Conservation (phyloP, 1,140 invertebrate species). For the Bombus polaris region DNA sequence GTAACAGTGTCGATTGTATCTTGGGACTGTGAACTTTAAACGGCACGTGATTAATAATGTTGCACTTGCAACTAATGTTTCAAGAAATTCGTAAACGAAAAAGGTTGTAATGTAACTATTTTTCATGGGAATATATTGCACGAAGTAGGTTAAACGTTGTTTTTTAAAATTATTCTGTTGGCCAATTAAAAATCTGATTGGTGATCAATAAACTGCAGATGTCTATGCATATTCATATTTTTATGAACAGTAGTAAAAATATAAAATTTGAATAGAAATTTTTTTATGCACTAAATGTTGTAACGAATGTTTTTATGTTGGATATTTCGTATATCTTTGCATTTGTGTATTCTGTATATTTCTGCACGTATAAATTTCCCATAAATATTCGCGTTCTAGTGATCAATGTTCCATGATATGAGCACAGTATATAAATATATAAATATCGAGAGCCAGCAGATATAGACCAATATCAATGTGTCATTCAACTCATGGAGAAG, state of each 20-base stretch:
- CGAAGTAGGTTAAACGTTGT: not conserved
- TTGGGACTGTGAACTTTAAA: not conserved
- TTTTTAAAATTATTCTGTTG: not conserved
- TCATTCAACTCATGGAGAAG: not conserved
- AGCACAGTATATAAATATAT: too few relatives aligned
- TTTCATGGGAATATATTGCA: not conserved
- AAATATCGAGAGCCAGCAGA: not conserved
- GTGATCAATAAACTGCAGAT: not conserved
- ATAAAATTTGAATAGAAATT: not conserved
- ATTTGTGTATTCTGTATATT: not conserved
- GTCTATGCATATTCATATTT: not conserved
- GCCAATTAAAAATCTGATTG: not conserved
- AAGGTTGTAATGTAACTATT: not conserved
- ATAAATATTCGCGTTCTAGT: not conserved
- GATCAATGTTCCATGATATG: not conserved
- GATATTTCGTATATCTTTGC: not conserved
- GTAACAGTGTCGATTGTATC: not conserved
- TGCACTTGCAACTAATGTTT: too few relatives aligned
- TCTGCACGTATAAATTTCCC: not conserved
- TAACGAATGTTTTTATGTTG: not conserved
- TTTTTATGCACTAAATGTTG: not conserved
- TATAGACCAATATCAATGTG: not conserved
- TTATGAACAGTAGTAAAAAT: not conserved
- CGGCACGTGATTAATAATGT: too few relatives aligned
- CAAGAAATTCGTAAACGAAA: too few relatives aligned